phyloP scores from a whole-genome alignment of 2,113 vertebrate genomes.

The Gymnarchus niloticus region DNA sequence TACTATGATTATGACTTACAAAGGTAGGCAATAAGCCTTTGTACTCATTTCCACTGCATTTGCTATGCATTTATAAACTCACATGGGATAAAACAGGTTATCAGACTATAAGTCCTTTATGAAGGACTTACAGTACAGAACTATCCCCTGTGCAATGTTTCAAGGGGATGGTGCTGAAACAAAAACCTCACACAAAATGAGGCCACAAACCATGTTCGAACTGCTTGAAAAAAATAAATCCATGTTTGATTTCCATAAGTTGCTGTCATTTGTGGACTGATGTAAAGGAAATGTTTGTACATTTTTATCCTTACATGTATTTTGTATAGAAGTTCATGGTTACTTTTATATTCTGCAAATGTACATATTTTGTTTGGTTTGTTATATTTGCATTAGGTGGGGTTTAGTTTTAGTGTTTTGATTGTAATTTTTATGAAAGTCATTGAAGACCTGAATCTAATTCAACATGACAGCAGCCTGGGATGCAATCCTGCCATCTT shows the following conservation, averaged over 20 bases:
- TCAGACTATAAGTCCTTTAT: not conserved
- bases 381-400: not conserved
- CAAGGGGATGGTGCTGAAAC: not conserved
- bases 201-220: not conserved
- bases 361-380: too few species aligned
- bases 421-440: not conserved
- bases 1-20: not conserved
- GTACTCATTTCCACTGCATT: not conserved
- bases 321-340: not conserved
- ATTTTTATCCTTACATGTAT: not conserved
- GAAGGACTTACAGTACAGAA: not conserved
- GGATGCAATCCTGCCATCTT: not conserved
- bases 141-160: not conserved
- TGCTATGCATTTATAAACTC: not conserved
- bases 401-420: not conserved
- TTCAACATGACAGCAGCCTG: not conserved
- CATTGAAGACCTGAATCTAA: not conserved
- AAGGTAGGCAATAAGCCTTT: not conserved
- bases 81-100: not conserved
- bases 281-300: not conserved
- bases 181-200: not conserved
- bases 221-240: not conserved
- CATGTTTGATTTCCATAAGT: not conserved
- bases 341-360: not conserved
- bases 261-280: not conserved